Base-by-base conservation (phyloP, 1,140 invertebrate genomes). In the Hypothenemus hampei region DNA sequence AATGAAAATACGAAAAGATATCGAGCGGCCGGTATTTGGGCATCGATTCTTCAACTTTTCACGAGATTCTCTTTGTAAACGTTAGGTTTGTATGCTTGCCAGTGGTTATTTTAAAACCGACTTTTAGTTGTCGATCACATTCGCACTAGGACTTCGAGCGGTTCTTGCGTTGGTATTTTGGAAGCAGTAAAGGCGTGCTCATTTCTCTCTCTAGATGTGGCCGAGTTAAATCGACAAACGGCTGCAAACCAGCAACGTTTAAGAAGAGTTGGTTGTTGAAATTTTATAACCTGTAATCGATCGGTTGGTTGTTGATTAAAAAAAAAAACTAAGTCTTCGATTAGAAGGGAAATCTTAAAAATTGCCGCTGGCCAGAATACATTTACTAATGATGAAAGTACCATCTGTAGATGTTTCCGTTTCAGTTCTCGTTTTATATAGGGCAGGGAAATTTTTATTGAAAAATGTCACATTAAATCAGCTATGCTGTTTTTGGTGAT, bases 11-110 rank as follows among this genome's bases (percentile, higher is more conserved):
- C n/a, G n/a, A n/a, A n/a, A 49, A 49, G 46, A 49, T 31, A 49
- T 37, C 36, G 22, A 10, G 23, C 29, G 41, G 22, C 48, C 48
- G 37, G 48, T 41, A 41, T 41, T 29, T 41, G 16, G 48, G 24
- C 19, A 29, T n/a, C 15, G 15, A 31, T 41, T 51, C 48, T 41
- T 36, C 47, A 29, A 29, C 20, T 5, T 21, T 4, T 13, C 10
- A 7, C 15, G 20, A 1, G 21, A 15, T n/a, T 21, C 5, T 41
- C 10, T 11, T 11, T 31, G 39, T 21, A 16, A 19, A n/a, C n/a
- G n/a, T n/a, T 39, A 2, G 39, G 15, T 44, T 16, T 26, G 22
- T 13, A 3, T 23, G 21, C 26, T 44, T 19, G 11, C 13, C 10
- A 19, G 10, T 23, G n/a, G n/a, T n/a, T n/a, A n/a, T n/a, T n/a